phyloP scores from a whole-genome alignment of 2,113 vertebrate species.

The Pluvialis apricaria region DNA sequence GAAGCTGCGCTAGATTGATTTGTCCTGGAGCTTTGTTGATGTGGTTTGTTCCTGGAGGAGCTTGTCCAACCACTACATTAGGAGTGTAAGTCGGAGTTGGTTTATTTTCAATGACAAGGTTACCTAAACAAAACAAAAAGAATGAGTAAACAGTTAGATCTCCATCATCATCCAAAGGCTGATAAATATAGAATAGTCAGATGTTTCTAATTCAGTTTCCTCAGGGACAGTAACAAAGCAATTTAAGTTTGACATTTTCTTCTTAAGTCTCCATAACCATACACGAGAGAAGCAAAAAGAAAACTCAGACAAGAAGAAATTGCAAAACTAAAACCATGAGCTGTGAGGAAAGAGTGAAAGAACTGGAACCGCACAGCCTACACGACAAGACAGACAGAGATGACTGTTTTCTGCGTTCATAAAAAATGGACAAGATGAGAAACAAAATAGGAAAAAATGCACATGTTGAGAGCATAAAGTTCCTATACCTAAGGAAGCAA shows the following conservation, averaged over 20 bases:
- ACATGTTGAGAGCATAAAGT: background rate
- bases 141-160: background rate
- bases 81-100: constrained; percentile 84
- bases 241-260: background rate
- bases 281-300: background rate
- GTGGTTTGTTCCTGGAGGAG: constrained; percentile 85
- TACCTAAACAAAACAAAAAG: constrained; percentile 76
- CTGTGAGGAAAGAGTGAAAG: background rate
- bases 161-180: background rate
- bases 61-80: constrained; percentile 85
- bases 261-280: background rate
- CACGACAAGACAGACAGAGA: background rate
- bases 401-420: background rate
- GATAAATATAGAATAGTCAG: background rate
- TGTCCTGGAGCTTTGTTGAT: constrained; percentile 88
- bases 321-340: background rate
- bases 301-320: background rate
- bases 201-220: background rate
- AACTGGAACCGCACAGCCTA: background rate
- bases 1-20: constrained; percentile 96
- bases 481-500: background rate
- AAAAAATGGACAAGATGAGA: background rate
- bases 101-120: constrained; percentile 93
- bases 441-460: background rate
- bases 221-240: background rate